Base-by-base conservation (phyloP, 2,113 vertebrate genomes). In the Cyprinodon variegatus region DNA sequence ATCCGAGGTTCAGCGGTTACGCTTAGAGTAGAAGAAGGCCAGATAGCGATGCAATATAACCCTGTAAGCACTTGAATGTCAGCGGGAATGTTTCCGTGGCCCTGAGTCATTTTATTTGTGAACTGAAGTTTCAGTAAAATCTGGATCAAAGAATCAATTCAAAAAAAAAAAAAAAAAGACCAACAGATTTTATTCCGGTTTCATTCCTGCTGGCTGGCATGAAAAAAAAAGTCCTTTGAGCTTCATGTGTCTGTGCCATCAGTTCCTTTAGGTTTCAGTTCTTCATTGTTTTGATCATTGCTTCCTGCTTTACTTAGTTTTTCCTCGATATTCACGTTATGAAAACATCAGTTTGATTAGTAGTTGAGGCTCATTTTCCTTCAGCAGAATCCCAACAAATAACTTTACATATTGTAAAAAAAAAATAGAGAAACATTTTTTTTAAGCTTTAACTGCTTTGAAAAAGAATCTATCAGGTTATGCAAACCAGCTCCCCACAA, bases 61-160 rank as follows among this genome's bases (percentile, higher is more conserved):
- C 68, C 83, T 72, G 66, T 13, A 22, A 84, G 79, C 86, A 88
- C 87, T 81, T 84, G 89, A 90, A 86, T 86, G 83, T 88, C 80
- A 70, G 78, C 68, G 83, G 67, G 48, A 81, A 77, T 74, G 69
- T 83, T 66, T 83, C 29, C 29, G 29, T 29, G 29, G 29, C 1
- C 29, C 1, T 29, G 29, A 29, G 29, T 29, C 29, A 29, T 29
- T 68, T 75, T 85, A 74, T 71, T 50, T 48, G 29, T 3, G 2
- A 10, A 72, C 61, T 38, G 22, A 9, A 40, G 66, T 1, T 20
- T 5, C 29, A 63, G 36, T 60, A 75, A 0, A 62, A 68, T 76
- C 68, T 81, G 74, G 70, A 60, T 68, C 10, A 65, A 65, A 77
- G 0, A 1, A 70, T 3, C 50, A 67, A 82, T 81, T 79, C 60